Evolutionary conservation across 2,113 vertebrate genomes (phyloP).

Genomic region (Proteles cristata): DNA sequence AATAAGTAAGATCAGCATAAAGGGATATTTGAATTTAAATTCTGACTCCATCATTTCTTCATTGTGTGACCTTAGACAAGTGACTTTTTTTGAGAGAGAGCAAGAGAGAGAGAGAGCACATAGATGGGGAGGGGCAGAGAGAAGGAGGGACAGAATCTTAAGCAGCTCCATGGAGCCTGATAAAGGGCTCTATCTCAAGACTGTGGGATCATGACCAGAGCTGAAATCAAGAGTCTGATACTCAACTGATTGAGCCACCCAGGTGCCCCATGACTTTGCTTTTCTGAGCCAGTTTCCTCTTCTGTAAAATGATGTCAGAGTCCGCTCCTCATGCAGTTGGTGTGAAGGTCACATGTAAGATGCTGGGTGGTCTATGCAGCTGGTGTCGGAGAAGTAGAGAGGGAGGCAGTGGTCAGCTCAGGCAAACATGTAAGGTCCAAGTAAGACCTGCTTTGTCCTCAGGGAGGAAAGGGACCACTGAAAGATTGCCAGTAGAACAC

Average conservation of each 20-base stretch:
- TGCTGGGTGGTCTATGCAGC: neutral
- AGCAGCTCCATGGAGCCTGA: too few relatives aligned
- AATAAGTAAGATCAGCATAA: neutral
- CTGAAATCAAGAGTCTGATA: too few relatives aligned
- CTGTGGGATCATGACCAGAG: too few relatives aligned
- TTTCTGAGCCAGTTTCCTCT: neutral
- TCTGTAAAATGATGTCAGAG: neutral
- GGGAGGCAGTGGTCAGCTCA: neutral
- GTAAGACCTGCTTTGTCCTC: neutral
- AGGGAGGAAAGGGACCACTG: neutral
- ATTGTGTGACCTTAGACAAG: neutral
- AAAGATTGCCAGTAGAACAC: too few relatives aligned
- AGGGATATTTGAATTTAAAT: neutral
- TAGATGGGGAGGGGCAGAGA: too few relatives aligned
- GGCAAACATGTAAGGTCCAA: fast-evolving
- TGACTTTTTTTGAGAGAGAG: neutral
- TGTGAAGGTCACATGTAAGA: neutral
- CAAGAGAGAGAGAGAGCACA: too few relatives aligned
- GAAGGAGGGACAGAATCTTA: too few relatives aligned
- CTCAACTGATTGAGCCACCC: too few relatives aligned
- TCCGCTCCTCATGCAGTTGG: neutral
- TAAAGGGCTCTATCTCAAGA: too few relatives aligned
- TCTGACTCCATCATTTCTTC: neutral
- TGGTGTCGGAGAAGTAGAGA: too few relatives aligned
- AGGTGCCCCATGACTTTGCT: neutral